phyloP scores from a whole-genome alignment of 2,888 invertebrate species.

The Athalia rosae region DNA sequence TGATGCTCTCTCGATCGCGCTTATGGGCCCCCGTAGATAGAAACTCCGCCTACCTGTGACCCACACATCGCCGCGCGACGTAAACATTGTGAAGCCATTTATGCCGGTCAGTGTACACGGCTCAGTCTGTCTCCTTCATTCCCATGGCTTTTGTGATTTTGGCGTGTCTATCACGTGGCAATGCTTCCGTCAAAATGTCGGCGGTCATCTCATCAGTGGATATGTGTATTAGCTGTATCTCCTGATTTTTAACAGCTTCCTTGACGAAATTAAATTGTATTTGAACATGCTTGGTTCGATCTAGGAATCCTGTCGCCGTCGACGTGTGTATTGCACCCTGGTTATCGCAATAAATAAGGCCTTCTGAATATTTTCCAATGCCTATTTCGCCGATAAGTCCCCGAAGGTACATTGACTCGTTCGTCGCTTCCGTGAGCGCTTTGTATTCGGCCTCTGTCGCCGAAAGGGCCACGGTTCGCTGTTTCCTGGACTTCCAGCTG shows the following conservation, averaged over 20 bases:
- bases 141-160: neutral
- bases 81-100: no score
- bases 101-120: no score
- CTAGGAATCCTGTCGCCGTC: neutral
- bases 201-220: neutral
- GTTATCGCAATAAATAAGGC: conserved; percentile 8
- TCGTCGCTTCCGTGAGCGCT: conserved; percentile 1
- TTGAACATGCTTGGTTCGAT: neutral
- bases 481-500: conserved; percentile 17
- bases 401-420: conserved; percentile 1
- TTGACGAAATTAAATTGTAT: neutral
- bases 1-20: no score
- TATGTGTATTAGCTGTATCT: neutral
- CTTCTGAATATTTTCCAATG: neutral
- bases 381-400: neutral
- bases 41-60: no score
- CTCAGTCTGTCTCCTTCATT: neutral
- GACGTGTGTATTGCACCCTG: neutral
- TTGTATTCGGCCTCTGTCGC: conserved; percentile 1
- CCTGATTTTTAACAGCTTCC: neutral
- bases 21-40: no score
- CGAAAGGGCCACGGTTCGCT: neutral
- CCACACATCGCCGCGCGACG: no score
- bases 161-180: neutral
- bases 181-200: neutral